Percentiles rank a stretch among this genome's conserved stretches.
These are phyloP conservation scores for Liolophura sinensis DNA, from an alignment of 1,140 invertebrate genomes.

Conservation along the genomic window DNA sequence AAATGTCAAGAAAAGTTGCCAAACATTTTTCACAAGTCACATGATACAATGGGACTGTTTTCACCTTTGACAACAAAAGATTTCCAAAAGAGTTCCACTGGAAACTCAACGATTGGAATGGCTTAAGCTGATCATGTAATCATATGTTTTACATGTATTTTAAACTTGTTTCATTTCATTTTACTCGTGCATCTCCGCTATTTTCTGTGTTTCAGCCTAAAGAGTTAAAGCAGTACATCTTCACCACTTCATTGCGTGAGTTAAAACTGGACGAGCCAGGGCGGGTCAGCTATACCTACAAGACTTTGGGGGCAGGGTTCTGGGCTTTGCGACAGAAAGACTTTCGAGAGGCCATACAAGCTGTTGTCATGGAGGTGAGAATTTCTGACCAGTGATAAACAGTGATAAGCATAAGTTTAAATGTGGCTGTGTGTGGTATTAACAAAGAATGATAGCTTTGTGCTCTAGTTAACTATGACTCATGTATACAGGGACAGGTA, in stretches of 20 bases:
- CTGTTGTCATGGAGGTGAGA: constrained; percentile 44
- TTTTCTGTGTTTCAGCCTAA: constrained; percentile 30
- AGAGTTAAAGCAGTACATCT: constrained; percentile 43
- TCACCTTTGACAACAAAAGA: too few species aligned
- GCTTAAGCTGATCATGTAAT: too few species aligned
- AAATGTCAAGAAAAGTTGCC: too few species aligned
- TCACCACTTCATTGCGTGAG: constrained; percentile 30
- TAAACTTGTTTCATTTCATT: too few species aligned
- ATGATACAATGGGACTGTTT: too few species aligned
- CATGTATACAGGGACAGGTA: too few species aligned
- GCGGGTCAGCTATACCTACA: constrained; percentile 45
- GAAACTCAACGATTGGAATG: too few species aligned
- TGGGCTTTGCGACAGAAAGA: constrained; percentile 50
- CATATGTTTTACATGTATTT: too few species aligned
- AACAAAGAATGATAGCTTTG: neutral
- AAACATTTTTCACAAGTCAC: too few species aligned
- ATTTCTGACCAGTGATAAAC: neutral
- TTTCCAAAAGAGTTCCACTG: too few species aligned
- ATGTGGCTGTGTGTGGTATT: neutral
- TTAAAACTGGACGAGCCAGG: constrained; percentile 39
- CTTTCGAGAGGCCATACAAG: constrained; percentile 47
- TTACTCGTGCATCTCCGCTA: too few species aligned
- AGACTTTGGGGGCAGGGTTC: constrained; percentile 47
- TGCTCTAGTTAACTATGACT: neutral
- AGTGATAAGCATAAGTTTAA: too few species aligned